phyloP scores from a whole-genome alignment of 1,140 invertebrate species.

The Latrodectus geometricus region DNA sequence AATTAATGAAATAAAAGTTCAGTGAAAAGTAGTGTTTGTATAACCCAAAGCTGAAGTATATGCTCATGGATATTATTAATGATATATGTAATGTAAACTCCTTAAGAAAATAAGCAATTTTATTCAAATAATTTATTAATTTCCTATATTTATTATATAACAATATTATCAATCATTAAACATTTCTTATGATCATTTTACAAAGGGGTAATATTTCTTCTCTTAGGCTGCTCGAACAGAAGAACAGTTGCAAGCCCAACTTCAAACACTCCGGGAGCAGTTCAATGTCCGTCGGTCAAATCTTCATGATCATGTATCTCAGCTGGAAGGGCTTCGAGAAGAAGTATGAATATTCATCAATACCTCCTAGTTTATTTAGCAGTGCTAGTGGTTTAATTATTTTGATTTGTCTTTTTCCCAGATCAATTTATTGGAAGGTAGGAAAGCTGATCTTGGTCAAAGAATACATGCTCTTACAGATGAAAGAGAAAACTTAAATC shows the following conservation, averaged over 20 bases:
- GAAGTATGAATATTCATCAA: constrained; percentile 74
- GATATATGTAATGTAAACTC: no score
- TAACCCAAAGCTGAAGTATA: no score
- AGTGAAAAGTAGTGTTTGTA: no score
- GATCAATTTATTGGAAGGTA: constrained; percentile 84
- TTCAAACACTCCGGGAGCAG: constrained; percentile 85
- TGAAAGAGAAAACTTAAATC: constrained; percentile 82
- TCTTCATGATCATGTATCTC: constrained; percentile 87
- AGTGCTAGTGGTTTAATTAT: no score
- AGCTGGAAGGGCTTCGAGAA: constrained; percentile 86
- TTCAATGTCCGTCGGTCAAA: constrained; percentile 80
- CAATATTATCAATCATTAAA: no score
- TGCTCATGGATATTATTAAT: no score
- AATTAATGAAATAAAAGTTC: no score
- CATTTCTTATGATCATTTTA: no score
- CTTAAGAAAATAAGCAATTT: no score
- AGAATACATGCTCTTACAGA: constrained; percentile 75
- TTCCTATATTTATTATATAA: no score
- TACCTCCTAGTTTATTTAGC: neutral
- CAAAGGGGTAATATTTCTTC: neutral
- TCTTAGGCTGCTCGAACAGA: constrained; percentile 79
- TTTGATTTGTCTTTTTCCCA: constrained; percentile 65
- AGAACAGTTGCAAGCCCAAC: constrained; percentile 81
- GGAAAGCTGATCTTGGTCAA: constrained; percentile 86
- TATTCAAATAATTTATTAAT: no score